A percentile compares a stretch with the other conserved stretches of the same genome.
Conservation (phyloP, 2,888 invertebrate species). For the Acleris literana region DNA sequence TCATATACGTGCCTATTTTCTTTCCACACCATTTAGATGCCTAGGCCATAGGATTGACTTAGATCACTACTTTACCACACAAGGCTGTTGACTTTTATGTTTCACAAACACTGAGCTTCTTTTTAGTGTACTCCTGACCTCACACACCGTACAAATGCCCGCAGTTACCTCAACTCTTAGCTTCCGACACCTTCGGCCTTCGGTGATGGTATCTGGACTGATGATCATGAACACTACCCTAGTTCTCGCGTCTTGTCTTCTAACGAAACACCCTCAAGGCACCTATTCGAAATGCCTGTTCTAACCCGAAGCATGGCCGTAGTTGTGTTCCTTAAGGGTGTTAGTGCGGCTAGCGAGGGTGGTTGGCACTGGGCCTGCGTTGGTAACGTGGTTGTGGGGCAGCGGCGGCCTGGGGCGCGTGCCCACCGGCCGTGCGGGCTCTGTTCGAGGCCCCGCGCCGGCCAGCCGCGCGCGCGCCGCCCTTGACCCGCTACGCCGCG, state of each 20-base stretch:
- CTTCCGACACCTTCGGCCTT: conserved; percentile 80
- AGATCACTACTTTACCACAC: conserved; percentile 82
- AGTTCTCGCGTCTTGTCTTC: conserved; percentile 59
- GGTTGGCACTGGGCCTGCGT: conserved; percentile 57
- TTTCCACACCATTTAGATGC: conserved; percentile 81
- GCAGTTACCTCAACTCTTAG: conserved; percentile 83
- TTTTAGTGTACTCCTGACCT: conserved; percentile 83
- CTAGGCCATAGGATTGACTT: conserved; percentile 81
- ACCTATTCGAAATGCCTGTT: conserved; percentile 37
- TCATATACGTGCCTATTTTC: conserved; percentile 78
- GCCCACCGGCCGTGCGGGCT: conserved; percentile 81
- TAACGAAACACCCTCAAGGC: conserved; percentile 70
- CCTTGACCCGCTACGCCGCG: conserved; percentile 85
- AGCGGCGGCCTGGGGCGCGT: conserved; percentile 78
- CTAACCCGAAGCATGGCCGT: conserved; percentile 11
- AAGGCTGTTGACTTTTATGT: conserved; percentile 80
- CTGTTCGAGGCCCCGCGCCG: conserved; percentile 78
- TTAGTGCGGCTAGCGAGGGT: conserved; percentile 66
- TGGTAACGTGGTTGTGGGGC: conserved; percentile 81
- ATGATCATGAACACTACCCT: conserved; percentile 70
- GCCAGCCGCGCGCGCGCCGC: conserved; percentile 73
- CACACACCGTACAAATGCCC: conserved; percentile 83
- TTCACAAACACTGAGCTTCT: conserved; percentile 82
- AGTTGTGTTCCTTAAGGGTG: conserved; percentile 66
- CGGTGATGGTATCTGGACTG: conserved; percentile 68